A percentile compares a stretch with the other conserved stretches of the same genome.
Evolutionary conservation across 2,797 vertebrate genomes (phyloP).

Genomic region (Buceros bicornis): DNA sequence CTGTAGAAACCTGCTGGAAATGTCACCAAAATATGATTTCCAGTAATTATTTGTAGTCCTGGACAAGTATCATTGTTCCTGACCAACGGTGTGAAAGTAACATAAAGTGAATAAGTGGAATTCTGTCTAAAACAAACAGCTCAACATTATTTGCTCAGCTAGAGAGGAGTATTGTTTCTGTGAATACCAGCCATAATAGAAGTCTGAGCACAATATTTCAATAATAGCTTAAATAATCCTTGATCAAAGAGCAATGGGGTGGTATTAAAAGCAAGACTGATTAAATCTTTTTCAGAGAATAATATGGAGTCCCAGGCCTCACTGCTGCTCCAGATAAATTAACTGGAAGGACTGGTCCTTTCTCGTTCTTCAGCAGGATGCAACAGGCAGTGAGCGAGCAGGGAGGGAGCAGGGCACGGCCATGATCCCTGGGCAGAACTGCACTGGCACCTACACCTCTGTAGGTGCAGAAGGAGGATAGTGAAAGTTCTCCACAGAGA

Average conservation of each 20-base stretch:
- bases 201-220: slow-evolving; percentile 40
- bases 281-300: slow-evolving; percentile 43
- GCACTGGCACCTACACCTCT: background rate
- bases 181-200: slow-evolving; percentile 31
- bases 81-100: slow-evolving; percentile 63
- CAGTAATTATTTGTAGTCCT: slow-evolving; percentile 27
- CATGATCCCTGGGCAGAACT: background rate
- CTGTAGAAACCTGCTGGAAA: slow-evolving; percentile 22
- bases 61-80: slow-evolving; percentile 49
- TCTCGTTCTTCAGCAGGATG: background rate
- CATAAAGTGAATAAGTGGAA: slow-evolving; percentile 62
- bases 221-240: slow-evolving; percentile 38
- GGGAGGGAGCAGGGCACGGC: background rate
- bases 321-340: background rate
- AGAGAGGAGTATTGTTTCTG: slow-evolving; percentile 33
- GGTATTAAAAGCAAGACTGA: slow-evolving; percentile 19
- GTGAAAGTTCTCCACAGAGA: background rate
- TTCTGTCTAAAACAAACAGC: slow-evolving; percentile 59
- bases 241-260: slow-evolving; percentile 22
- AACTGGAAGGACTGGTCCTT: background rate
- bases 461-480: background rate
- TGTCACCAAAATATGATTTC: slow-evolving; percentile 24
- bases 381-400: background rate
- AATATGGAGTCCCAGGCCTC: background rate
- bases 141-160: slow-evolving; percentile 15